Conservation (phyloP, 2,113 vertebrate genomes). For the Onychostruthus taczanowskii region DNA sequence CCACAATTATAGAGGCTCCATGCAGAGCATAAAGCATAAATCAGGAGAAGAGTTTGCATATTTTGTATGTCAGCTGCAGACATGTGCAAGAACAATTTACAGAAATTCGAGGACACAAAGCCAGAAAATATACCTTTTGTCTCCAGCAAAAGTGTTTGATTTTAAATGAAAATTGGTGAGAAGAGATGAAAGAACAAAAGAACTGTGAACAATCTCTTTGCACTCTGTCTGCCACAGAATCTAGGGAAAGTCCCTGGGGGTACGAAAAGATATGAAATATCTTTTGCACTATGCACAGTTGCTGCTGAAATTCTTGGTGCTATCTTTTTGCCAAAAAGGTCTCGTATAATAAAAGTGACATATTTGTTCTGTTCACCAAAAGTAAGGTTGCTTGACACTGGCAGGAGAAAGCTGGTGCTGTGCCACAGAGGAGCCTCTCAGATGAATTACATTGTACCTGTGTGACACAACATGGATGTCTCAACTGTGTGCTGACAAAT, state of each 20-base stretch:
- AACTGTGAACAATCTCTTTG: slow-evolving; percentile 51
- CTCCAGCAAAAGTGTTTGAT: slow-evolving; percentile 44
- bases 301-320: slow-evolving; percentile 47
- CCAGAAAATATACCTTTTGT: slow-evolving; percentile 23
- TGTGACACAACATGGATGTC: neutral
- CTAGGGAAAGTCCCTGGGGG: slow-evolving; percentile 61
- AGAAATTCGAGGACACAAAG: slow-evolving; percentile 26
- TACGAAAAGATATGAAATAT: slow-evolving; percentile 41
- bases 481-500: neutral
- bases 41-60: slow-evolving; percentile 19
- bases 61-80: slow-evolving; percentile 10
- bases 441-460: neutral
- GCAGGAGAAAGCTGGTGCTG: neutral
- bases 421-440: neutral
- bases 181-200: slow-evolving; percentile 57
- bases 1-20: neutral
- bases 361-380: slow-evolving; percentile 12
- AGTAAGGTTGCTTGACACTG: neutral
- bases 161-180: slow-evolving; percentile 62
- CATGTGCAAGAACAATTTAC: slow-evolving; percentile 43
- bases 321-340: slow-evolving; percentile 36
- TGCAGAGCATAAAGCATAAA: slow-evolving; percentile 33
- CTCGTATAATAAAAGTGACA: neutral
- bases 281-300: slow-evolving; percentile 18
- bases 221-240: slow-evolving; percentile 51